Evolutionary conservation across 2,888 invertebrate species (phyloP), one percentile per base, ranked within the genome.

Genomic region (Hydroisotoma schaefferi): DNA sequence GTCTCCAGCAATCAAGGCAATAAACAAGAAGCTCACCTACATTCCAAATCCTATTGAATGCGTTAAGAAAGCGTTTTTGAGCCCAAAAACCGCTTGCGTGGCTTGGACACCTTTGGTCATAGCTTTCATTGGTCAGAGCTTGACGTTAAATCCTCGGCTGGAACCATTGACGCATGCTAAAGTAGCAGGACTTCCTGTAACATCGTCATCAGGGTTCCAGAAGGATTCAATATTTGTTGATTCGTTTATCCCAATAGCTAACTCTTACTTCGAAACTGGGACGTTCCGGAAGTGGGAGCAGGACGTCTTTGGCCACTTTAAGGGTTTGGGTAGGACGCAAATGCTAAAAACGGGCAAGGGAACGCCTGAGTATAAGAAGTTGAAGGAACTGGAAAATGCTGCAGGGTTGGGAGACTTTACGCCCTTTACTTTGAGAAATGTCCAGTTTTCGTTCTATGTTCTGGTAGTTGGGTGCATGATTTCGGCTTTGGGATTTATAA

Each of bases 161-260:
- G 49, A 64, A 4, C 63, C 61, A 2, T 22, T 67, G 1, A 5
- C 62, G 2, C 20, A 27, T 38, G 57, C 61, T 1, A 59, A 55
- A 18, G 59, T 64, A n/a, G 27, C 52, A 15, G 57, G 59, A 12
- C 51, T 64, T 8, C 29, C 59, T 2, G 59, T 59, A 1, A 57
- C 51, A 22, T 62, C 64, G 64, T 64, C 67, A 2, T 10, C 64
- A 3, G 67, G 57, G 1, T 67, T 67, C 56, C 55, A 49, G 8
- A 63, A 58, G 22, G 61, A 64, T 33, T 67, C 67, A 3, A 57
- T 59, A 53, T 26, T 57, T 18, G 59, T 56, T 6, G 67, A 67
- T 43, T 38, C 63, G 4, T 64, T 67, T 40, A 43, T 49, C 2
- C 40, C 48, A 2, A 53, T 67, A 20, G 46, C 62, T 1, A 26